phyloP scores from a whole-genome alignment of 2,797 vertebrate genomes.

The Strix occidentalis region DNA sequence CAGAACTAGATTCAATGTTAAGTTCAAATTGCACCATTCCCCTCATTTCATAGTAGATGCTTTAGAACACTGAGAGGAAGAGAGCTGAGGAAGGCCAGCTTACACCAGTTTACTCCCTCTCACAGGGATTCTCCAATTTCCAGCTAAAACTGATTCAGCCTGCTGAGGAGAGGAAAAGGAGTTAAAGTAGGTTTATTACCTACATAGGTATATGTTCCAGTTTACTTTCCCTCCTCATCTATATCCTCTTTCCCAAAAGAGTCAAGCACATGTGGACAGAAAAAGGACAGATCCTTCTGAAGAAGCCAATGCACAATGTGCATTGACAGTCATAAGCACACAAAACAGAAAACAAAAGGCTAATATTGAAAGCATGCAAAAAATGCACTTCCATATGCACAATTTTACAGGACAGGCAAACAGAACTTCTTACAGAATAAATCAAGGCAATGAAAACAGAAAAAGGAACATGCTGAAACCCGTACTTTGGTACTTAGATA shows the following conservation, averaged over 20 bases:
- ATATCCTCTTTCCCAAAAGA: background rate
- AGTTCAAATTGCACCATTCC: background rate
- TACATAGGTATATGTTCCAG: background rate
- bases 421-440: slow-evolving; percentile 8
- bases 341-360: background rate
- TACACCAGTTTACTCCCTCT: background rate
- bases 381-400: background rate
- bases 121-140: background rate
- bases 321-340: background rate
- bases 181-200: background rate
- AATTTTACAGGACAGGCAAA: background rate
- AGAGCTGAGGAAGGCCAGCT: background rate
- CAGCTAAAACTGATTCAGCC: background rate
- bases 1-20: background rate
- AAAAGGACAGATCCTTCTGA: background rate
- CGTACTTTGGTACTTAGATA: background rate
- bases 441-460: background rate
- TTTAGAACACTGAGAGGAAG: background rate
- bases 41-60: background rate
- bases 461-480: background rate
- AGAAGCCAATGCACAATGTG: background rate
- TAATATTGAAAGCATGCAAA: background rate
- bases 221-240: background rate
- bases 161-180: background rate
- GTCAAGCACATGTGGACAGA: background rate